These are phyloP conservation scores for Phthorimaea operculella DNA, from an alignment of 1,140 invertebrate genomes.

Conservation along the genomic window DNA sequence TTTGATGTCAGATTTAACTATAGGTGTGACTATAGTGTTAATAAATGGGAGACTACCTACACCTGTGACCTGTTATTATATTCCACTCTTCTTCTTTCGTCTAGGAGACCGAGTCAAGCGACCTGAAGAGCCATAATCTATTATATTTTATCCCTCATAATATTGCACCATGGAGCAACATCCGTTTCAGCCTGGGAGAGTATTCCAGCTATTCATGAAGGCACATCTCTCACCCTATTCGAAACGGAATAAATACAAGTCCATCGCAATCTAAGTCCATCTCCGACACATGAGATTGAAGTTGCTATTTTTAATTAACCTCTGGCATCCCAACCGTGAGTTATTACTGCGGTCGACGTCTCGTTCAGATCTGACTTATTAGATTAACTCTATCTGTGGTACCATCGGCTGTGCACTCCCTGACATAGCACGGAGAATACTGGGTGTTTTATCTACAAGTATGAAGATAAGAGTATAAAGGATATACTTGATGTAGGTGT, in stretches of 20 bases:
- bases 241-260: slow-evolving; percentile 32
- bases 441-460: too few relatives aligned
- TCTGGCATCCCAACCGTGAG: slow-evolving; percentile 59
- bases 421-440: slow-evolving; percentile 8
- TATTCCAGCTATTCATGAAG: neutral
- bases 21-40: too few relatives aligned
- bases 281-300: slow-evolving; percentile 56
- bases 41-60: too few relatives aligned
- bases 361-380: slow-evolving; percentile 64
- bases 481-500: too few relatives aligned
- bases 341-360: slow-evolving; percentile 58
- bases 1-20: too few relatives aligned
- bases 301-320: slow-evolving; percentile 68
- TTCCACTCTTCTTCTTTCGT: too few relatives aligned
- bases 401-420: slow-evolving; percentile 37
- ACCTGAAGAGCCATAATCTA: too few relatives aligned
- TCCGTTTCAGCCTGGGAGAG: neutral
- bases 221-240: slow-evolving; percentile 31
- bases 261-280: slow-evolving; percentile 48
- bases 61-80: too few relatives aligned
- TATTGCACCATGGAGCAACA: too few relatives aligned
- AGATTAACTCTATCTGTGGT: slow-evolving; percentile 61
- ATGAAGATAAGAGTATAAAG: too few relatives aligned
- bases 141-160: too few relatives aligned
- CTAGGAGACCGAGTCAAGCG: too few relatives aligned